Evolutionary conservation across 2,888 invertebrate species (phyloP).

Genomic region (Cecidostiba fungosa): DNA sequence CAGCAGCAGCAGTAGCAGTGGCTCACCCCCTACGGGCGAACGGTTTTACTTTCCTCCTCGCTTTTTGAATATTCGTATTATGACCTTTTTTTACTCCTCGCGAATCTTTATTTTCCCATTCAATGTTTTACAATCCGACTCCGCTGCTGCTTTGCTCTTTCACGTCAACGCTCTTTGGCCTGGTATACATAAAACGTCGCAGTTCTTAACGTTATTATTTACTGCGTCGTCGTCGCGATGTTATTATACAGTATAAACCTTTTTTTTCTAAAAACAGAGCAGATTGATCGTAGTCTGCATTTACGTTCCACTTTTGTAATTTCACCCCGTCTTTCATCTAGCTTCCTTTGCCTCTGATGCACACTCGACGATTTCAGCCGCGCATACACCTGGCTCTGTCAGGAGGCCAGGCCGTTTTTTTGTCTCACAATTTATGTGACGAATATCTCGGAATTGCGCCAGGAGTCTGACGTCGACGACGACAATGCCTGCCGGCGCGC

Average conservation of each 20-base stretch:
- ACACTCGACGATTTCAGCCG: background rate
- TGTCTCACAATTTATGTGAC: conserved; percentile 21
- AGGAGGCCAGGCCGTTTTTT: background rate
- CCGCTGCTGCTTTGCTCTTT: background rate
- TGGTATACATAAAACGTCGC: background rate
- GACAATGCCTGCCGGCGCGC: background rate
- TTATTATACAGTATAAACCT: too few species aligned
- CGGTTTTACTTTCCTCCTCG: background rate
- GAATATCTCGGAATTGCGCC: conserved; percentile 29
- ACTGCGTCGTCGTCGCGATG: background rate
- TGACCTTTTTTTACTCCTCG: conserved; percentile 13
- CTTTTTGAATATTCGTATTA: conserved; percentile 12
- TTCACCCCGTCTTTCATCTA: background rate
- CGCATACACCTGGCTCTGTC: conserved; percentile 1
- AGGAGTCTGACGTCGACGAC: conserved; percentile 9
- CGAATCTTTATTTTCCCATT: conserved; percentile 7
- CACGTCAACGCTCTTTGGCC: background rate
- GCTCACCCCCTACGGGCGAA: background rate
- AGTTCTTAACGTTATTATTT: background rate
- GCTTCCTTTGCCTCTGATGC: background rate
- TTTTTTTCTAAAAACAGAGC: too few species aligned
- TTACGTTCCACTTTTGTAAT: background rate
- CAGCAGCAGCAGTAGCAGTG: background rate
- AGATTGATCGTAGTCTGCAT: too few species aligned
- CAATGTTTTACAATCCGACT: background rate